Evolutionary conservation across 2,888 invertebrate genomes (phyloP).

Genomic region (Lycaena phlaeas): DNA sequence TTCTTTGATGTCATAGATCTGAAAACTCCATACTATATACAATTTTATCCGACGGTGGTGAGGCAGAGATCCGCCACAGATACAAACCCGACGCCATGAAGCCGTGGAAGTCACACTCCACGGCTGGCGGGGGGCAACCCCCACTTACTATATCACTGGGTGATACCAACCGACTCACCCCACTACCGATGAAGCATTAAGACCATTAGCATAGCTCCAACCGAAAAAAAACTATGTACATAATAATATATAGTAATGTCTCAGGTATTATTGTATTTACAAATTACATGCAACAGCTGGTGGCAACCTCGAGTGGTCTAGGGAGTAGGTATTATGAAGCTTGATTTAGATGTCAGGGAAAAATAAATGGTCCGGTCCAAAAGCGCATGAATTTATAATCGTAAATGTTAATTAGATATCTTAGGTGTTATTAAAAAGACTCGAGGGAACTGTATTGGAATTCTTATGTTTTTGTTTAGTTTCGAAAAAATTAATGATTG

Average conservation of each 20-base stretch:
- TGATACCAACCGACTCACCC: too few species aligned
- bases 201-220: too few species aligned
- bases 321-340: neutral
- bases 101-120: too few species aligned
- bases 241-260: too few species aligned
- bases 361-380: conserved; percentile 4
- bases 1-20: too few species aligned
- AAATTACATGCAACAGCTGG: neutral
- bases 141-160: too few species aligned
- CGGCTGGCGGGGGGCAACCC: too few species aligned
- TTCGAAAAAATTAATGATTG: neutral
- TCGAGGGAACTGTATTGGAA: conserved; percentile 8
- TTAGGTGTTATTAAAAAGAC: neutral
- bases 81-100: too few species aligned
- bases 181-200: too few species aligned
- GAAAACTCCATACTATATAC: too few species aligned
- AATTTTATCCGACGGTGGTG: neutral
- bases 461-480: neutral
- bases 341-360: neutral
- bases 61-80: too few species aligned
- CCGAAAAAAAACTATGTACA: too few species aligned
- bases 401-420: neutral
- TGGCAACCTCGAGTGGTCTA: neutral
- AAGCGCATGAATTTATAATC: conserved; percentile 3
- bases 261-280: neutral